A percentile compares a stretch with the other conserved stretches of the same genome.
Conservation (phyloP, 1,140 invertebrate species). For the Pemphigus obesinymphae region DNA sequence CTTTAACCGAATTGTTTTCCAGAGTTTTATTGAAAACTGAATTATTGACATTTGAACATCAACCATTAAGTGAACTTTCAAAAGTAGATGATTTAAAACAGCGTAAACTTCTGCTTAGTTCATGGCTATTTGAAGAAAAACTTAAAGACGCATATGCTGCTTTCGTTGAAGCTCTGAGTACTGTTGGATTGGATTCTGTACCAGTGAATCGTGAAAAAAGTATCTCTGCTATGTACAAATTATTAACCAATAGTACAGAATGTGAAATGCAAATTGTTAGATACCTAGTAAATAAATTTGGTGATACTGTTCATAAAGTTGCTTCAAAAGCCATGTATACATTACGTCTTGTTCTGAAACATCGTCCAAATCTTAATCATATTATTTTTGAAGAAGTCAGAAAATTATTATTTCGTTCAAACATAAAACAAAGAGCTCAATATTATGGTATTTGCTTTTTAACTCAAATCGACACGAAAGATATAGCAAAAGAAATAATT, state of each 20-base stretch:
- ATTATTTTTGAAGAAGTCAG: slow-evolving; percentile 85
- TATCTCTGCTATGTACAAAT: slow-evolving; percentile 68
- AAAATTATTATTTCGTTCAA: slow-evolving; percentile 73
- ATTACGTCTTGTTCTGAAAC: slow-evolving; percentile 74
- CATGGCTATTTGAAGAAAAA: slow-evolving; percentile 77
- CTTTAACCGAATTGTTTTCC: slow-evolving; percentile 72
- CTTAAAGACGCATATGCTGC: slow-evolving; percentile 71
- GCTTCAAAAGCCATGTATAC: slow-evolving; percentile 82
- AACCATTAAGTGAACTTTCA: slow-evolving; percentile 52
- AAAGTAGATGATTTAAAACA: slow-evolving; percentile 49
- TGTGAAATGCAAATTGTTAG: slow-evolving; percentile 81
- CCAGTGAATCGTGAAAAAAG: slow-evolving; percentile 79
- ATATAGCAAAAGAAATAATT: slow-evolving; percentile 71
- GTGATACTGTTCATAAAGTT: slow-evolving; percentile 83
- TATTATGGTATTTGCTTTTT: slow-evolving; percentile 93
- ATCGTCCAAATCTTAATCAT: slow-evolving; percentile 88
- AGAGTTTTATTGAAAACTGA: slow-evolving; percentile 72
- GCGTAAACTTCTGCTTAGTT: slow-evolving; percentile 53
- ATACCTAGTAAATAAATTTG: slow-evolving; percentile 89
- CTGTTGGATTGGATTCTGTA: slow-evolving; percentile 62
- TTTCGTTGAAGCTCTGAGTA: slow-evolving; percentile 63
- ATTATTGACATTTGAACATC: slow-evolving; percentile 67
- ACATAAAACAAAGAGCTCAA: slow-evolving; percentile 62
- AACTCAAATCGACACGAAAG: slow-evolving; percentile 69
- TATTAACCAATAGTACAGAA: slow-evolving; percentile 79